These are phyloP conservation scores for Dynastes grantii DNA, from an alignment of 2,888 invertebrate genomes.

Conservation along the genomic window DNA sequence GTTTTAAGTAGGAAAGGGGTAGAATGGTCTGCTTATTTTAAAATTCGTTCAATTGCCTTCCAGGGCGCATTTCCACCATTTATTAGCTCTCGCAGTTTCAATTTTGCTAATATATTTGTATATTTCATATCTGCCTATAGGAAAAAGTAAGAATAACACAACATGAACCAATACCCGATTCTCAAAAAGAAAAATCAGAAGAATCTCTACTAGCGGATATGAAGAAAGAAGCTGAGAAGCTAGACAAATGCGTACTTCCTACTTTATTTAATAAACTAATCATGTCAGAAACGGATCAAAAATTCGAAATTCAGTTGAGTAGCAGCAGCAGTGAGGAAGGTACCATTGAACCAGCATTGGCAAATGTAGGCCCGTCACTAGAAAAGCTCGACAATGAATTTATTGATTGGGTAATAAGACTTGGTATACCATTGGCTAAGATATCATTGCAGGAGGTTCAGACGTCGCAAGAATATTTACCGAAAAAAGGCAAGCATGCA, in stretches of 20 bases:
- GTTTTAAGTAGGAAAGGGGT: no score
- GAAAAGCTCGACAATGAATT: slow-evolving; percentile 27
- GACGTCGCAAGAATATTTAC: slow-evolving; percentile 24
- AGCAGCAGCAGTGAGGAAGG: slow-evolving; percentile 13
- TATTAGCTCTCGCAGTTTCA: no score
- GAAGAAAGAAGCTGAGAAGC: neutral
- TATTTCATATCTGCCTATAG: neutral
- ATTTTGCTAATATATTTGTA: no score
- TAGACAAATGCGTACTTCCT: slow-evolving; percentile 2
- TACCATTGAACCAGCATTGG: slow-evolving; percentile 15
- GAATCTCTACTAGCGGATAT: neutral
- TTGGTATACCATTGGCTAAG: slow-evolving; percentile 29
- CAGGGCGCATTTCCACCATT: no score
- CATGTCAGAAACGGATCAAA: neutral
- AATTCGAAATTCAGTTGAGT: slow-evolving; percentile 18
- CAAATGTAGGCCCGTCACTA: slow-evolving; percentile 3
- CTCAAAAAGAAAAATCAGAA: neutral
- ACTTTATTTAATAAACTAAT: slow-evolving; percentile 2
- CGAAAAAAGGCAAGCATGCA: neutral
- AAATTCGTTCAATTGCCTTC: no score
- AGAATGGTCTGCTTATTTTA: no score
- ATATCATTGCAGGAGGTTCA: slow-evolving; percentile 30
- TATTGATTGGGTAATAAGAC: slow-evolving; percentile 21
- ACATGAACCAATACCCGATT: neutral
- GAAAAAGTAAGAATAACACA: neutral